A percentile compares a stretch with the other conserved stretches of the same genome.
Evolutionary conservation across 35 echinoderm and acorn worm genomes (phyloP).

Genomic region (Stichopus chloronotus): DNA sequence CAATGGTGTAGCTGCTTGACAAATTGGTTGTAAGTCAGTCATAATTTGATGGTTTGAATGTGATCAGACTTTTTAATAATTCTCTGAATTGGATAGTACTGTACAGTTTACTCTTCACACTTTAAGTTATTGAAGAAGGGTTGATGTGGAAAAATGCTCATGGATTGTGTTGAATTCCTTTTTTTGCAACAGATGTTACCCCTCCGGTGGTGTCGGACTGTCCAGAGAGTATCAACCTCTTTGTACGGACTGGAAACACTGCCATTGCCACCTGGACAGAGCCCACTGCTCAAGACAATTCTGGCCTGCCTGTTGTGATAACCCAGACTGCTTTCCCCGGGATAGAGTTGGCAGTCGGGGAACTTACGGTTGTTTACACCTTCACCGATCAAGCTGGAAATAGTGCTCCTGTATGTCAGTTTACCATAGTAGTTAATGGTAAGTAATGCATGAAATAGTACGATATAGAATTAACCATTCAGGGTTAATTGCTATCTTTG

Average conservation of each 20-base stretch:
- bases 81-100: too few relatives aligned
- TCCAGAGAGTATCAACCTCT: not conserved
- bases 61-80: too few relatives aligned
- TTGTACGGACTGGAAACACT: not conserved
- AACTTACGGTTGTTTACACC: not conserved
- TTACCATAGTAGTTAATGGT: not conserved
- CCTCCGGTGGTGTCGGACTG: not conserved
- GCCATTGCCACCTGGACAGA: not conserved
- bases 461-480: not conserved
- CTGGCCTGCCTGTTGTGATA: not conserved
- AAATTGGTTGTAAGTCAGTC: too few relatives aligned
- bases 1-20: too few relatives aligned
- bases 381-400: not conserved
- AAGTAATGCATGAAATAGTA: not conserved
- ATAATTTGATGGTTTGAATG: too few relatives aligned
- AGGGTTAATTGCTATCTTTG: too few relatives aligned
- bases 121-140: too few relatives aligned
- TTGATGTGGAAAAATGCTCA: too few relatives aligned
- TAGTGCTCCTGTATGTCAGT: not conserved
- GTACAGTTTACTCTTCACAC: too few relatives aligned
- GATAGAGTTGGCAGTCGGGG: not conserved
- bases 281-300: slow-evolving; percentile 11
- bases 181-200: not conserved
- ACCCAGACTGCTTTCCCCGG: not conserved
- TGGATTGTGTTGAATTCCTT: not conserved